Evolutionary conservation across 2,888 invertebrate genomes (phyloP), one percentile per base, ranked within the genome.

Genomic region (Hypomecis atomaria): DNA sequence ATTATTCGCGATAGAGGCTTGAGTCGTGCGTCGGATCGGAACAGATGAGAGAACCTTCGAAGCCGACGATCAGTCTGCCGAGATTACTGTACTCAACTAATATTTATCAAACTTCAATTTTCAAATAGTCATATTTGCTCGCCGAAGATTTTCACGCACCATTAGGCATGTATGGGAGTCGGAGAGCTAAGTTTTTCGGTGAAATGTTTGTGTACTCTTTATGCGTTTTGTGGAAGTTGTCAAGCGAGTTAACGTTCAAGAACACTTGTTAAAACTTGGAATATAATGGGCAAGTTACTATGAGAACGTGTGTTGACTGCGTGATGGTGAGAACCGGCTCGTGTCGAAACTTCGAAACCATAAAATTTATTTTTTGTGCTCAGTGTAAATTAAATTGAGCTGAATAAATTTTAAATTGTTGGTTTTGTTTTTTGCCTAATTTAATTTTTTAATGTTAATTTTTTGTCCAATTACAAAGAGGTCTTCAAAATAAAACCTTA

Each of bases 131-230:
- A 52, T 81, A 62, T 84, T 82, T 82, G 74, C 73, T 70, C 70
- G 59, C 65, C 71, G 70, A 70, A 78, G 75, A 78, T 77, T 71
- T 75, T 66, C 73, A 81, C 76, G 84, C 78, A 80, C 79, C 81
- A 85, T 84, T 86, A 85, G 71, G 70, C 71, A 52, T 76, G 78
- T 81, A 76, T 76, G 77, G 71, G 71, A 71, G 71, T 75, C 65
- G 66, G 47, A 52, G 56, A 59, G 59, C 11, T 59, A 56, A 64
- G 59, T 74, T 68, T 80, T 81, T 79, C 72, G 75, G 76, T 76
- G 73, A 77, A 78, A 73, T 76, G 72, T 77, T 78, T 79, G 72
- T 71, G 64, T 49, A 62, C 66, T 70, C 71, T 70, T 69, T 71
- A 58, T 57, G 40, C 58, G 59, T 69, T 63, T 73, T 74, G 73